phyloP scores from a whole-genome alignment of 2,888 invertebrate genomes.

The Dryococelus australis region DNA sequence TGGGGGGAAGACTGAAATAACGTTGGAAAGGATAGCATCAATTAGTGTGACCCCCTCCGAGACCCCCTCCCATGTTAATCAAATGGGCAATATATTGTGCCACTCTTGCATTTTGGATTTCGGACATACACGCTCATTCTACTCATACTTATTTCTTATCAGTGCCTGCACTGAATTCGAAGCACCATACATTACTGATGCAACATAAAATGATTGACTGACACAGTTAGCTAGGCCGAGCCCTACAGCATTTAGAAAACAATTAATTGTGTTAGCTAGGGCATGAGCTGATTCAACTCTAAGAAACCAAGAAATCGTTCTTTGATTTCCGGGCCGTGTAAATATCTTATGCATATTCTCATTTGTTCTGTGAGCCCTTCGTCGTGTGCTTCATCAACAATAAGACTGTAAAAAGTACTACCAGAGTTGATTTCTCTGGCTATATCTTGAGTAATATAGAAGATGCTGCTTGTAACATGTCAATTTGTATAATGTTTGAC shows the following conservation, averaged over 20 bases:
- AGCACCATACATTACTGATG: constrained; percentile 1
- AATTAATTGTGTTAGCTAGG: background rate
- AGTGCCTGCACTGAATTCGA: background rate
- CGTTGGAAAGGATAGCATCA: too few relatives aligned
- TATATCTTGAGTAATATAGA: background rate
- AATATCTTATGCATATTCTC: background rate
- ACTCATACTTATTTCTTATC: background rate
- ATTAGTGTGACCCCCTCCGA: too few relatives aligned
- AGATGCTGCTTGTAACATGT: background rate
- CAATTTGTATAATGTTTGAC: background rate
- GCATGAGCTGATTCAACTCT: background rate
- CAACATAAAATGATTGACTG: background rate
- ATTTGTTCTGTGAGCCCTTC: background rate
- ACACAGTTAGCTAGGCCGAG: background rate
- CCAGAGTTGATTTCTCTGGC: background rate
- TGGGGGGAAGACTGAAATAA: too few relatives aligned
- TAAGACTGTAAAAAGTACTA: background rate
- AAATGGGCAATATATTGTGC: too few relatives aligned
- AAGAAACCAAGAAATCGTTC: background rate
- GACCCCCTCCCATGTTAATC: too few relatives aligned
- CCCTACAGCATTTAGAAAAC: background rate
- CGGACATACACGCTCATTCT: too few relatives aligned
- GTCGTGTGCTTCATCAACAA: background rate
- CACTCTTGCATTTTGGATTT: too few relatives aligned
- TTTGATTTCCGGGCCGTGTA: background rate